Evolutionary conservation across 2,113 vertebrate species (phyloP).

Genomic region (Notarius lentiginosus): DNA sequence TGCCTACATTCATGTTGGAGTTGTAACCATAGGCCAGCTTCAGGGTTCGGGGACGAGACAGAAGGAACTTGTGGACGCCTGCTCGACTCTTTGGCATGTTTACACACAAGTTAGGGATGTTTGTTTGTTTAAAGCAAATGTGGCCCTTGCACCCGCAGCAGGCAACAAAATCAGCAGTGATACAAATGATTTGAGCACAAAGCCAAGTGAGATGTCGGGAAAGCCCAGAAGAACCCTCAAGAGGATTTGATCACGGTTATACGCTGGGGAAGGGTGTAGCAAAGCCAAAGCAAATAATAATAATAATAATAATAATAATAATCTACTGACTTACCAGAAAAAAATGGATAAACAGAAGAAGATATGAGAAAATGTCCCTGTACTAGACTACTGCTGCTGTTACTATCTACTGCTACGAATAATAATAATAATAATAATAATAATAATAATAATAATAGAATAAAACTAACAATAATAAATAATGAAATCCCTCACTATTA

Average conservation of each 20-base stretch:
- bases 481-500: neutral
- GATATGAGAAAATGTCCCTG: neutral
- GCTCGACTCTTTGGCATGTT: constrained; percentile 38
- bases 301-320: neutral
- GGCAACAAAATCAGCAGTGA: constrained; percentile 41
- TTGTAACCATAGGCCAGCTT: constrained; percentile 38
- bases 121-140: neutral
- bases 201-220: neutral
- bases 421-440: neutral
- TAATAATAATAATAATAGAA: neutral
- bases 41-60: constrained; percentile 32
- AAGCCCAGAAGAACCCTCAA: neutral
- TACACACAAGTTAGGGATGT: constrained; percentile 8
- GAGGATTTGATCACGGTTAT: neutral
- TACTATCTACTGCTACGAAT: neutral
- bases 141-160: neutral
- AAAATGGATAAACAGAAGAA: neutral
- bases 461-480: neutral
- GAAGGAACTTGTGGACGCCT: constrained; percentile 30
- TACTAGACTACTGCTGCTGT: neutral
- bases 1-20: constrained; percentile 84
- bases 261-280: neutral
- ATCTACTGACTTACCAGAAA: constrained; percentile 22
- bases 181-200: constrained; percentile 4
- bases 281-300: neutral